Conservation (phyloP, 2,888 invertebrate genomes). For the Melinopterus prodromus region DNA sequence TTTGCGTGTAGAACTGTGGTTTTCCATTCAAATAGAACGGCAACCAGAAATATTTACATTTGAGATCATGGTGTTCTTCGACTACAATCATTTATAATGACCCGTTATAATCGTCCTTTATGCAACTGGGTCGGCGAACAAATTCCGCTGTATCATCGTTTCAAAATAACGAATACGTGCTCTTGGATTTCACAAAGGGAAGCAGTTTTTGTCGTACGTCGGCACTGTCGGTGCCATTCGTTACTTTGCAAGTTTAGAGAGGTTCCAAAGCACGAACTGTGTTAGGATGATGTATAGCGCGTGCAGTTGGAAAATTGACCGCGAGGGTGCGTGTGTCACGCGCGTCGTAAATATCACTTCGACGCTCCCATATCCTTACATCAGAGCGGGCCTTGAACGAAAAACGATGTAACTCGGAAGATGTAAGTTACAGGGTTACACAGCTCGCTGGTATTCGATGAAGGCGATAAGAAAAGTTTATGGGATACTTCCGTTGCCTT, state of each 20-base stretch:
- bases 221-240: not conserved
- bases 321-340: not conserved
- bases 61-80: no score
- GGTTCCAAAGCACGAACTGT: not conserved
- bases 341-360: slow-evolving; percentile 4
- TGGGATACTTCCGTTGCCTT: not conserved
- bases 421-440: not conserved
- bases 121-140: not conserved
- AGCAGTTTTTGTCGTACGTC: not conserved
- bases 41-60: no score
- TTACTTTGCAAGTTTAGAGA: slow-evolving; percentile 4
- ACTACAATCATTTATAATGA: no score
- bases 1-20: no score
- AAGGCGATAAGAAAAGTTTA: not conserved
- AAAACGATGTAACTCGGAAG: not conserved
- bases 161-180: not conserved
- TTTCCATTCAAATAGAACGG: no score
- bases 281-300: not conserved
- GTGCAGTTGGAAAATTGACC: not conserved
- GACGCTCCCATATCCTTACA: not conserved
- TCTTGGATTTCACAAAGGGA: not conserved
- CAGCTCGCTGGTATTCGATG: not conserved
- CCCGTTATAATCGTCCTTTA: no score
- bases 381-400: not conserved
- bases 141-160: not conserved